Evolutionary conservation across 2,888 invertebrate genomes (phyloP).

Genomic region (Rhyacophila evoluta): DNA sequence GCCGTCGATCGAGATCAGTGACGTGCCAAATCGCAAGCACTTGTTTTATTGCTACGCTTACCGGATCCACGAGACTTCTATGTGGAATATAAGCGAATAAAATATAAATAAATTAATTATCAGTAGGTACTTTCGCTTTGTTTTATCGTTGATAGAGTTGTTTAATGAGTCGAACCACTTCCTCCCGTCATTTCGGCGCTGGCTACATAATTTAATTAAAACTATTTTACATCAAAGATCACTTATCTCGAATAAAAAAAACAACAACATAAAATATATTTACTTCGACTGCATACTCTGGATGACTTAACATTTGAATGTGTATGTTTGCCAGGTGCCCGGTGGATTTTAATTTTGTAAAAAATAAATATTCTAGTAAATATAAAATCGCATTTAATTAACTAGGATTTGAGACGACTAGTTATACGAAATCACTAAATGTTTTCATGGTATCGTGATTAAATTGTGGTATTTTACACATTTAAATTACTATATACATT

Average conservation of each 20-base stretch:
- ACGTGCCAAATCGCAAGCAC: not conserved
- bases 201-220: not conserved
- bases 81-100: too few species aligned
- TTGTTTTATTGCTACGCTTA: not conserved
- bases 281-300: not conserved
- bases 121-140: not conserved
- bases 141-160: slow-evolving; percentile 21
- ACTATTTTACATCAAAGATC: not conserved
- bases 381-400: too few species aligned
- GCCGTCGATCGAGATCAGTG: not conserved
- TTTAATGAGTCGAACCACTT: slow-evolving; percentile 17
- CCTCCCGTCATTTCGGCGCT: not conserved
- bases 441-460: too few species aligned
- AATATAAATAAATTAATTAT: slow-evolving; percentile 4
- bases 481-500: too few species aligned
- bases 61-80: not conserved
- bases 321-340: not conserved
- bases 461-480: too few species aligned
- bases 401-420: too few species aligned
- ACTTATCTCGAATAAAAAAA: not conserved
- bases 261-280: not conserved
- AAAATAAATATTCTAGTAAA: too few species aligned
- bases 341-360: too few species aligned
- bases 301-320: not conserved
- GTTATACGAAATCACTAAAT: too few species aligned